A percentile compares a stretch with the other conserved stretches of the same genome.
These are phyloP conservation scores for Camelus dromedarius DNA, from an alignment of 2,113 vertebrate genomes.

Conservation along the genomic window DNA sequence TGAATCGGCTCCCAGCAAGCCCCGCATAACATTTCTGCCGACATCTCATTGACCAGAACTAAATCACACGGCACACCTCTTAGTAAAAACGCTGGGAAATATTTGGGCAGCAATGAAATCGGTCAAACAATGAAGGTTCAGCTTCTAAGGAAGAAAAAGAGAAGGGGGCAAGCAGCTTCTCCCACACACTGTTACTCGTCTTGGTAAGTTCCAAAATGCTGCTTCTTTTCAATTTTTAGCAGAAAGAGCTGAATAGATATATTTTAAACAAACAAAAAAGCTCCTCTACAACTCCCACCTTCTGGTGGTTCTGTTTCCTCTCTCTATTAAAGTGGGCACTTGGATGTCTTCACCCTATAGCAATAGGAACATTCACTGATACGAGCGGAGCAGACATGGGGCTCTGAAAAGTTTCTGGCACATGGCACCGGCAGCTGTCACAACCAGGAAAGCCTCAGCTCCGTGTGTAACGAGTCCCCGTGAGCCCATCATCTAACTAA, in stretches of 20 bases:
- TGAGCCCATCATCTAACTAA: not conserved
- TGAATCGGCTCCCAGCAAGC: not conserved
- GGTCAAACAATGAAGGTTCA: not conserved
- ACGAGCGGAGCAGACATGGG: not conserved
- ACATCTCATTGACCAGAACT: not conserved
- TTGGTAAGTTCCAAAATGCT: not conserved
- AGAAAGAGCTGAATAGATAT: not conserved
- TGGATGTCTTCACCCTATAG: not conserved
- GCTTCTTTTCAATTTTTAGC: not conserved
- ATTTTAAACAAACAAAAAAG: constrained; percentile 25
- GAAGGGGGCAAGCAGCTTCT: not conserved
- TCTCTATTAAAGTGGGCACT: not conserved
- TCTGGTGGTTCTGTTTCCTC: not conserved
- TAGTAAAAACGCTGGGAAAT: not conserved
- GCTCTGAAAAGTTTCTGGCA: not conserved
- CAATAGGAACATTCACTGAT: not conserved
- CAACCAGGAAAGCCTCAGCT: not conserved
- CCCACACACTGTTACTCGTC: not conserved
- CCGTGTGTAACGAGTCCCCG: not conserved
- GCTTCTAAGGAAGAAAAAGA: not conserved
- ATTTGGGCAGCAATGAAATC: not conserved
- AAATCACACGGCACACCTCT: not conserved
- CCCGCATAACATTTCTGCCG: not conserved
- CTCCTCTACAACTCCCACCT: not conserved
- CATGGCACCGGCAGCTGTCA: not conserved